These are phyloP conservation scores for Helicoverpa assulta DNA, from an alignment of 2,888 invertebrate species.

Conservation along the genomic window DNA sequence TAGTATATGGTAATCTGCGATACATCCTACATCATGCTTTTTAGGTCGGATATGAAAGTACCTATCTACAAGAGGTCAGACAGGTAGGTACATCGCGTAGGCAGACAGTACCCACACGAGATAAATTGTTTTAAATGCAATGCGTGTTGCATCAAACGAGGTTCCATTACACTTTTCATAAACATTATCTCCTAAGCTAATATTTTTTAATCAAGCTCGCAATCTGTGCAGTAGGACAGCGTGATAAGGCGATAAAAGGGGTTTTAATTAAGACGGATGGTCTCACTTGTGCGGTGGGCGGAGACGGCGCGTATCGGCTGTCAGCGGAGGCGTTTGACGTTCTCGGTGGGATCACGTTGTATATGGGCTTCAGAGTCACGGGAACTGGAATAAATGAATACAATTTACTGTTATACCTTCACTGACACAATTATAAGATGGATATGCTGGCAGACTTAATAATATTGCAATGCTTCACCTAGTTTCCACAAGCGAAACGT, in stretches of 20 bases:
- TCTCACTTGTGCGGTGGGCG: constrained; percentile 82
- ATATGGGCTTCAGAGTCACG: constrained; percentile 90
- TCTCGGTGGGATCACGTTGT: constrained; percentile 90
- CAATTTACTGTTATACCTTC: constrained; percentile 39
- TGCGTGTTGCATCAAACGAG: constrained; percentile 13
- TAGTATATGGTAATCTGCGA: too few species aligned
- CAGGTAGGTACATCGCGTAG: neutral
- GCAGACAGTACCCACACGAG: neutral
- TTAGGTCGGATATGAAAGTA: constrained; percentile 8
- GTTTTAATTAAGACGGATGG: constrained; percentile 75
- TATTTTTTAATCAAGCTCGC: constrained; percentile 50
- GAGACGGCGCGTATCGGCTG: constrained; percentile 72
- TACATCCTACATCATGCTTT: constrained; percentile 11
- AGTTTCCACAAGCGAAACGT: neutral
- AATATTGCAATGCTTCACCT: constrained; percentile 1
- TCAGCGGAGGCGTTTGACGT: constrained; percentile 79
- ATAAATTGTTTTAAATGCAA: neutral
- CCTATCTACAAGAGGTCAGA: neutral
- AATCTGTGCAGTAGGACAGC: constrained; percentile 52
- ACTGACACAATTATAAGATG: constrained; percentile 19
- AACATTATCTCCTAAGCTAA: constrained; percentile 41
- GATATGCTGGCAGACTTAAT: constrained; percentile 3
- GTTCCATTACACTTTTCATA: constrained; percentile 25
- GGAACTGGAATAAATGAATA: constrained; percentile 84
- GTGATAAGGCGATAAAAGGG: constrained; percentile 71